phyloP scores from a whole-genome alignment of 2,113 vertebrate species.

The Syrrhaptes paradoxus region DNA sequence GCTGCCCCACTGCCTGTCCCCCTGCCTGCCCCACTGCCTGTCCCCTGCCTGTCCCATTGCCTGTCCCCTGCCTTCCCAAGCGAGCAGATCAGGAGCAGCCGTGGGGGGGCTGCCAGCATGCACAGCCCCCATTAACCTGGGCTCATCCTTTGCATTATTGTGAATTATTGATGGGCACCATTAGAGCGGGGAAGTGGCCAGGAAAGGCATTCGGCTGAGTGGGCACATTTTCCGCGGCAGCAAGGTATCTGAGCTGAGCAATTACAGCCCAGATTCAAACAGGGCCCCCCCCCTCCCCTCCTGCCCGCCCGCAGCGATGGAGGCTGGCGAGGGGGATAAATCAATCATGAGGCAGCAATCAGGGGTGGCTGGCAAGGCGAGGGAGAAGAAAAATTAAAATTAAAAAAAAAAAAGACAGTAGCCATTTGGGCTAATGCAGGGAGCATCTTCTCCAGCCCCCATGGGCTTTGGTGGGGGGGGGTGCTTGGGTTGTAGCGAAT shows the following conservation, averaged over 20 bases:
- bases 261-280: not conserved
- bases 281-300: not conserved
- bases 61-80: too few species aligned
- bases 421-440: too few species aligned
- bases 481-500: too few species aligned
- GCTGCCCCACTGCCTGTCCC: too few species aligned
- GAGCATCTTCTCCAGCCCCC: too few species aligned
- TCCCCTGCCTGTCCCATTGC: too few species aligned
- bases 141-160: slow-evolving; percentile 7
- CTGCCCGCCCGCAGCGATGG: not conserved
- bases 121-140: slow-evolving; percentile 53
- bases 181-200: slow-evolving; percentile 59
- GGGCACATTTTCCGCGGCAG: slow-evolving; percentile 48
- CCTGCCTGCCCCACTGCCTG: too few species aligned
- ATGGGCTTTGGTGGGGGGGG: too few species aligned
- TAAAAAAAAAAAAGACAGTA: too few species aligned
- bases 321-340: not conserved
- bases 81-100: too few species aligned
- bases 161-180: slow-evolving; percentile 69
- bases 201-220: slow-evolving; percentile 41
- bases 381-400: not conserved
- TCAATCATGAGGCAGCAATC: not conserved
- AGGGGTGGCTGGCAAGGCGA: not conserved
- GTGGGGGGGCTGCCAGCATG: too few species aligned
- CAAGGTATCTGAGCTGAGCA: slow-evolving; percentile 8